Conservation (phyloP, 2,888 invertebrate species). For the Halocaridina rubra region DNA sequence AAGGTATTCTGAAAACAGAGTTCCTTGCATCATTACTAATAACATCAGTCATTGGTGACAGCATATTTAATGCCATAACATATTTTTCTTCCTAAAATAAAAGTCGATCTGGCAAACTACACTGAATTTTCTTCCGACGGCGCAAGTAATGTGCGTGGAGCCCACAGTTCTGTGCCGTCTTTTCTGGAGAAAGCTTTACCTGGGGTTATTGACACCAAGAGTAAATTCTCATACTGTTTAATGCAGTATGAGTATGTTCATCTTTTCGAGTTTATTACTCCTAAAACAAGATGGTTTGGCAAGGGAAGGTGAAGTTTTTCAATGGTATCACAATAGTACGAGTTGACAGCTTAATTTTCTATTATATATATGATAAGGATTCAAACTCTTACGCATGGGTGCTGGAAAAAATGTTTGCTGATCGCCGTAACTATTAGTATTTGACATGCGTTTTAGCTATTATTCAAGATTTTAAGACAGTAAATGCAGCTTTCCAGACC, state of each 20-base stretch:
- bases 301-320: not conserved
- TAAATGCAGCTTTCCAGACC: not conserved
- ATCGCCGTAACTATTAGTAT: not conserved
- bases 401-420: not conserved
- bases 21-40: not conserved
- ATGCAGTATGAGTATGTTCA: conserved; percentile 20
- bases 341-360: not conserved
- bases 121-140: conserved; percentile 18
- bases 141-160: conserved; percentile 31
- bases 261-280: conserved; percentile 28
- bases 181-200: not conserved
- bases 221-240: conserved; percentile 40
- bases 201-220: conserved; percentile 19
- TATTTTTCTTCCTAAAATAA: too few species aligned
- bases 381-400: not conserved
- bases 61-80: not conserved
- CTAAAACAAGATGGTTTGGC: not conserved
- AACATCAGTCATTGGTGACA: not conserved
- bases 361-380: not conserved
- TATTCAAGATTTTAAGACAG: not conserved
- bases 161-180: conserved; percentile 37
- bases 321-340: not conserved
- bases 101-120: not conserved
- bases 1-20: too few species aligned
- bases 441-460: not conserved